These are phyloP conservation scores for Siphamia tubifer DNA, from an alignment of 2,113 vertebrate genomes.

Conservation along the genomic window DNA sequence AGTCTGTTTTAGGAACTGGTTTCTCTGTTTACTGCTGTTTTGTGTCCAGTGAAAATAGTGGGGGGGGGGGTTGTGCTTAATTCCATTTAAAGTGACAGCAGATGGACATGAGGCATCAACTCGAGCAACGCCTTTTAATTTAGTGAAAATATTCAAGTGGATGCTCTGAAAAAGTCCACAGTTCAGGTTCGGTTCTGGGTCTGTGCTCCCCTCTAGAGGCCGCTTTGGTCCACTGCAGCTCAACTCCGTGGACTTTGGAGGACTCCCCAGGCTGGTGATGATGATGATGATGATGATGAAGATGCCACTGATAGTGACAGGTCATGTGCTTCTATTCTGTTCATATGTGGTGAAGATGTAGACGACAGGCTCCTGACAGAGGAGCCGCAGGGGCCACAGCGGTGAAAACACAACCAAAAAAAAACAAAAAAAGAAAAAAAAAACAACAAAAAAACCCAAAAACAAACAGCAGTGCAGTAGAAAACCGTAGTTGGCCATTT, in stretches of 20 bases:
- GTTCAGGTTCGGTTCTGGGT: too few relatives aligned
- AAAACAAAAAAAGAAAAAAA: background rate
- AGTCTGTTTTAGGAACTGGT: too few relatives aligned
- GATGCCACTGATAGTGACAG: slow-evolving; percentile 27
- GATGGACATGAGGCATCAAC: too few relatives aligned
- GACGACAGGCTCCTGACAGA: slow-evolving; percentile 72
- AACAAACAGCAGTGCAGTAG: slow-evolving; percentile 48
- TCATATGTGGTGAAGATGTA: slow-evolving; percentile 20
- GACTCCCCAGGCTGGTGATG: slow-evolving; percentile 31
- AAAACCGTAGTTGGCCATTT: slow-evolving; percentile 41
- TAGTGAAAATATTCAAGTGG: too few relatives aligned
- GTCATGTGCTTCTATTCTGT: slow-evolving; percentile 57
- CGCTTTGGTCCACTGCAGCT: too few relatives aligned
- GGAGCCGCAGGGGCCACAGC: slow-evolving; percentile 83
- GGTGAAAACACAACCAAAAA: slow-evolving; percentile 53
- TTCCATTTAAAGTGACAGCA: too few relatives aligned
- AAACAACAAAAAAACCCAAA: background rate
- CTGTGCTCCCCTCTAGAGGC: too few relatives aligned
- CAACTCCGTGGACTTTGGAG: background rate
- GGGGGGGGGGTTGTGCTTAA: too few relatives aligned
- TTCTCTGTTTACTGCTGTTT: too few relatives aligned
- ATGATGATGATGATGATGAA: slow-evolving; percentile 21
- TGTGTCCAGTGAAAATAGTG: too few relatives aligned
- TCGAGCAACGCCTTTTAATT: too few relatives aligned
- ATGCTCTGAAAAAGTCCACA: too few relatives aligned